These are phyloP conservation scores for Chrysolina americana DNA, from an alignment of 2,888 invertebrate species.

Conservation along the genomic window DNA sequence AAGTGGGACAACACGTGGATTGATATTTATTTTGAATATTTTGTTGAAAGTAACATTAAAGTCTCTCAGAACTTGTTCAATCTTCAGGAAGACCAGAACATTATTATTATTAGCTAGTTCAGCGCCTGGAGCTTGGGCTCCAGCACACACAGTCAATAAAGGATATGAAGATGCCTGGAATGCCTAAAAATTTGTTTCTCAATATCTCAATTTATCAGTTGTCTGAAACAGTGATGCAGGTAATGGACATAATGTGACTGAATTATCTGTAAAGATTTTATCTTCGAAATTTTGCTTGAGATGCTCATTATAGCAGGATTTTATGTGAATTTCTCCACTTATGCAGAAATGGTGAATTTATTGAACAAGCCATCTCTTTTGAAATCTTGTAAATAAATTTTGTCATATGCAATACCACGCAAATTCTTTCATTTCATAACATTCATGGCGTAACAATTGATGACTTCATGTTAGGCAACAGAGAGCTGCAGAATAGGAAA, in stretches of 20 bases:
- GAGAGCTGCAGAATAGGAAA: not conserved
- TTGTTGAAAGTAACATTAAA: no score
- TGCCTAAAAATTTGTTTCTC: no score
- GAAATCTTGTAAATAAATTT: conserved; percentile 3
- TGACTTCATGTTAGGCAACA: not conserved
- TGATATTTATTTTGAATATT: no score
- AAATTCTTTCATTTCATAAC: not conserved
- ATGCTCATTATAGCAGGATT: conserved; percentile 3
- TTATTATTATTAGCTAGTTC: no score
- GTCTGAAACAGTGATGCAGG: not conserved
- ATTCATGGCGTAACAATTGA: not conserved
- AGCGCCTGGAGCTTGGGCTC: no score
- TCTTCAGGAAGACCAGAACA: no score
- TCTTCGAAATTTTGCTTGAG: conserved; percentile 6
- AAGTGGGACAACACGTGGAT: no score
- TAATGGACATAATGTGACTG: not conserved
- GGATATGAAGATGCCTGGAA: no score
- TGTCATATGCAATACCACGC: not conserved
- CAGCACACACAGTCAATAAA: no score
- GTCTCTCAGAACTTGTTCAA: no score
- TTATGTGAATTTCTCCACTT: conserved; percentile 17
- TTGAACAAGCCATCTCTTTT: conserved; percentile 2
- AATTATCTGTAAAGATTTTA: conserved; percentile 8
- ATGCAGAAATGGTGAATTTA: conserved; percentile 8
- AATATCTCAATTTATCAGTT: not conserved